These are phyloP conservation scores for Byasa hedistus DNA, from an alignment of 2,888 invertebrate genomes.

Conservation along the genomic window DNA sequence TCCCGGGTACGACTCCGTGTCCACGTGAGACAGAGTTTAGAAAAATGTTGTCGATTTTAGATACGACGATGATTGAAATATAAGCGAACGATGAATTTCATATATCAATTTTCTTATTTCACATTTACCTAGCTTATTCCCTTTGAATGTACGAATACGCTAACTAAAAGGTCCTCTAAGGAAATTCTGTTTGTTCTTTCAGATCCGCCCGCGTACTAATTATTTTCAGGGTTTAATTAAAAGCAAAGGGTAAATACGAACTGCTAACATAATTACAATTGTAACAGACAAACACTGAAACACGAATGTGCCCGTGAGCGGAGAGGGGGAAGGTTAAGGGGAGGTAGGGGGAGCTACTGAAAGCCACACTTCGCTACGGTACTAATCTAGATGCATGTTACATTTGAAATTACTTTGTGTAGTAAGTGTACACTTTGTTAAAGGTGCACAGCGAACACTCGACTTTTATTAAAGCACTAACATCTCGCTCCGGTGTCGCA, in stretches of 20 bases:
- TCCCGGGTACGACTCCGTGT: too few relatives aligned
- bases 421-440: conserved; percentile 2
- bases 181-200: conserved; percentile 1
- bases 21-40: too few relatives aligned
- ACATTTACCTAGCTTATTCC: neutral
- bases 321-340: neutral
- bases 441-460: conserved; percentile 1
- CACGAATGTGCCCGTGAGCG: neutral
- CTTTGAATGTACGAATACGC: neutral
- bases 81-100: too few relatives aligned
- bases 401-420: conserved; percentile 17
- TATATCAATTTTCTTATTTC: neutral
- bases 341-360: conserved; percentile 13
- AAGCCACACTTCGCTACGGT: conserved; percentile 15
- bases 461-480: neutral
- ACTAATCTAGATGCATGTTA: conserved; percentile 19
- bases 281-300: conserved; percentile 21
- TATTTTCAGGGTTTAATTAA: conserved; percentile 18
- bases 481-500: neutral
- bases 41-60: too few relatives aligned
- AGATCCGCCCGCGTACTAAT: neutral
- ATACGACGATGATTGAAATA: neutral
- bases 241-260: conserved; percentile 7
- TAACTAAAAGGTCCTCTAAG: neutral
- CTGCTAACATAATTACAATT: conserved; percentile 18